Percentiles rank a stretch among this genome's conserved stretches.
Evolutionary conservation across 2,888 invertebrate species (phyloP).

Genomic region (Conchocele bisecta): DNA sequence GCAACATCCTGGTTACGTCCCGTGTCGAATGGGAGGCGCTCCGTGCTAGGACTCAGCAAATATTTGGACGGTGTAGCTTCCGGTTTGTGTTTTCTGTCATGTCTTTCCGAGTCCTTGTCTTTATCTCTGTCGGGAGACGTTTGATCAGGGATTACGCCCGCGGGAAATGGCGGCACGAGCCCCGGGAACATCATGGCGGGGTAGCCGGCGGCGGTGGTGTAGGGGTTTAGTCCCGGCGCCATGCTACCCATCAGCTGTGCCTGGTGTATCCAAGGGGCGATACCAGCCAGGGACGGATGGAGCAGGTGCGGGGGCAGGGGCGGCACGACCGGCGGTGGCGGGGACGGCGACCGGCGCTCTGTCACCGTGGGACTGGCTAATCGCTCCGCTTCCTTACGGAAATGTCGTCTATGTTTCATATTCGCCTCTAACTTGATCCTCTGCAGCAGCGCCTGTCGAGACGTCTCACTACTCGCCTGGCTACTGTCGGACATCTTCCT

Average conservation of each 20-base stretch:
- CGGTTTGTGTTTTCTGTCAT: slow-evolving; percentile 19
- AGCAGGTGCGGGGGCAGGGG: slow-evolving; percentile 37
- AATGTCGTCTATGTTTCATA: slow-evolving; percentile 27
- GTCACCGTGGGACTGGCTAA: slow-evolving; percentile 21
- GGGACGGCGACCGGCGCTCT: slow-evolving; percentile 12
- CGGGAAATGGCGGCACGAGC: slow-evolving; percentile 45
- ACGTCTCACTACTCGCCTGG: slow-evolving; percentile 1
- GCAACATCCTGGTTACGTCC: slow-evolving; percentile 16
- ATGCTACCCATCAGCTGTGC: slow-evolving; percentile 46
- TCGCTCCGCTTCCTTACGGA: slow-evolving; percentile 30
- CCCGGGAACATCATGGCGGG: slow-evolving; percentile 54
- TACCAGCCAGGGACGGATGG: slow-evolving; percentile 50
- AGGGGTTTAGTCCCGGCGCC: slow-evolving; percentile 34
- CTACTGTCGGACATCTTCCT: background rate
- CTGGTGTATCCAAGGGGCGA: slow-evolving; percentile 57
- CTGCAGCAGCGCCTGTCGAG: slow-evolving; percentile 19
- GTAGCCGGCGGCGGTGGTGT: slow-evolving; percentile 38
- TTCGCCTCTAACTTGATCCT: slow-evolving; percentile 36
- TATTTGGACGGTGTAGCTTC: slow-evolving; percentile 12
- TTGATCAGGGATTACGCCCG: slow-evolving; percentile 14
- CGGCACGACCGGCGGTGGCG: slow-evolving; percentile 9
- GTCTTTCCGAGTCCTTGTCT: slow-evolving; percentile 21
- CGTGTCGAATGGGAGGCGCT: slow-evolving; percentile 18
- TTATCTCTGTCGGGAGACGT: background rate
- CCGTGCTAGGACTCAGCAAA: slow-evolving; percentile 38